phyloP scores from a whole-genome alignment of 2,113 vertebrate species.

The Forbesichthys agassizii region DNA sequence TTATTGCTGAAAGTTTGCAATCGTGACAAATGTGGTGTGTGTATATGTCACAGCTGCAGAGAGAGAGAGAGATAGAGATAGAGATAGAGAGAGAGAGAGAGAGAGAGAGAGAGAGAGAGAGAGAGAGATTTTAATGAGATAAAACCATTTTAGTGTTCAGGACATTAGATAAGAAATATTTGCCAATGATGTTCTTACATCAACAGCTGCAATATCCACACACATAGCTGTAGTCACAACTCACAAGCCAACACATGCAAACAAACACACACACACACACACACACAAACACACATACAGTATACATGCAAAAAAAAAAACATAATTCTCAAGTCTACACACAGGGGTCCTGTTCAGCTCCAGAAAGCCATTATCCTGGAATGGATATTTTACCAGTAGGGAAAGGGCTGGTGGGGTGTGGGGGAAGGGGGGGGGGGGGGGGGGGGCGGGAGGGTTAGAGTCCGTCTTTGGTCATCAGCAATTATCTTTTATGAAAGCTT shows the following conservation, averaged over 20 bases:
- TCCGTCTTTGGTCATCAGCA: constrained; percentile 72
- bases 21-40: no score
- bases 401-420: constrained; percentile 20
- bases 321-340: no score
- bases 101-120: no score
- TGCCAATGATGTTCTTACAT: background rate
- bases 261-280: constrained; percentile 1
- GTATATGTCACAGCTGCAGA: no score
- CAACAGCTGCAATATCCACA: constrained; percentile 19
- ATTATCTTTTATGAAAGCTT: constrained; percentile 77
- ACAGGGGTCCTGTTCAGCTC: constrained; percentile 1
- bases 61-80: no score
- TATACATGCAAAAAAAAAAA: background rate
- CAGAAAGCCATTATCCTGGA: constrained; percentile 51
- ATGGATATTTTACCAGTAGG: constrained; percentile 50
- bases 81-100: no score
- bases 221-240: background rate
- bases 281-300: background rate
- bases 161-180: constrained; percentile 26
- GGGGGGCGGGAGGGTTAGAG: constrained; percentile 14
- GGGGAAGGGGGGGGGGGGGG: background rate
- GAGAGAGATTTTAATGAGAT: constrained; percentile 7
- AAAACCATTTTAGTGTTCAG: constrained; percentile 17
- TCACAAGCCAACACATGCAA: background rate
- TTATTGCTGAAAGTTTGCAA: no score